Base-by-base conservation (phyloP, 2,888 invertebrate species). In the Ectobius pallidus region DNA sequence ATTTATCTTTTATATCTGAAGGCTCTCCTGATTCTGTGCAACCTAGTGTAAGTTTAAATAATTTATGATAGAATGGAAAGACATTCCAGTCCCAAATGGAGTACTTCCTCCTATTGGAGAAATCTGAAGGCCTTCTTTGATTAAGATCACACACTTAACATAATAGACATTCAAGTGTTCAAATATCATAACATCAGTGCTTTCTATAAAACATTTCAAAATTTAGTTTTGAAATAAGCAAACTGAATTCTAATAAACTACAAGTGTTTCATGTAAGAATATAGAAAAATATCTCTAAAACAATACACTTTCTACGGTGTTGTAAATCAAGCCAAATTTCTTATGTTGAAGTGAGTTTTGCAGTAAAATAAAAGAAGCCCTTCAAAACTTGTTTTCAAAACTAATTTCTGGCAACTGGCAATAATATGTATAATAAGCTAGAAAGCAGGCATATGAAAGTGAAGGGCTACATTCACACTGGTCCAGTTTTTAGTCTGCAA, bases 361-460 rank as follows among this genome's bases (percentile, higher is more conserved):
- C 49, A 27, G 25, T 22, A 68, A 32, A 58, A 30, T 62, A 63
- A 70, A 70, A 63, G 70, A 70, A 70, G 70, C 49, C 70, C 70
- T 70, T 70, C 70, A 61, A 42, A 62, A 58, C 30, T 20, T 49
- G 42, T 46, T 62, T 18, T 63, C 46, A 69, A 62, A 44, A 70
- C 55, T 55, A 52, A 34, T 55, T 69, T 70, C 62, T 65, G 65
- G 58, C 18, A 44, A 65, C 27, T 65, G 46, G 44, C 46, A 65
- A 34, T 30, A 61, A 32, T 65, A 44, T 22, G 22, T 70, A 39
- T 52, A 58, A n/a, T 58, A 70, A 70, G 58, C 71, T 71, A 71
- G 65, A 55, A 71, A 71, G 71, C 71, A 71, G 67, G 71, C 71
- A 71, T 55, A 34, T 65, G 34, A 62, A 70, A 55, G 58, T 58